A percentile compares a stretch with the other conserved stretches of the same genome.
Evolutionary conservation across 2,113 vertebrate genomes (phyloP).

Genomic region (Chaetodon auriga): DNA sequence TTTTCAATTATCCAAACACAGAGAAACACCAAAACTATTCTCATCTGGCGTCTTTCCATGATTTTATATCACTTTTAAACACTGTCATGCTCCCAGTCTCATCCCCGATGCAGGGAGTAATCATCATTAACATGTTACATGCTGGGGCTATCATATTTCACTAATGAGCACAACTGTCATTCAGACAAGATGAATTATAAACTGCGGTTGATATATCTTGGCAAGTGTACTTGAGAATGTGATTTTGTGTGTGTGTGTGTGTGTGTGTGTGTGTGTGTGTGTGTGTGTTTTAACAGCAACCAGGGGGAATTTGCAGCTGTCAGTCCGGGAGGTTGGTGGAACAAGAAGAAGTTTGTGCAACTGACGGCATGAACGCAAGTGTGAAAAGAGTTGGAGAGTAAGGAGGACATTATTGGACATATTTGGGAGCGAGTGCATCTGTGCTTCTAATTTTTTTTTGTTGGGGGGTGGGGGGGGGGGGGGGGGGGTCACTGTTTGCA

Average conservation of each 20-base stretch:
- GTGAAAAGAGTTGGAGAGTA: conserved; percentile 38
- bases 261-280: conserved; percentile 14
- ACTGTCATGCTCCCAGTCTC: conserved; percentile 1
- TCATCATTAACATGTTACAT: conserved; percentile 11
- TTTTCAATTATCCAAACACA: conserved; percentile 23
- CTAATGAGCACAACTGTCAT: conserved; percentile 31
- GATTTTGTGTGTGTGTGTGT: conserved; percentile 14
- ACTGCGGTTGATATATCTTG: conserved; percentile 58
- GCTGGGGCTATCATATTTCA: conserved; percentile 11
- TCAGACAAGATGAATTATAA: conserved; percentile 49
- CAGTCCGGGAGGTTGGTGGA: conserved; percentile 52
- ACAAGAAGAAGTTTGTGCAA: conserved; percentile 80
- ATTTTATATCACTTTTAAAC: conserved; percentile 14
- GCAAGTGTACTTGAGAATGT: conserved; percentile 28
- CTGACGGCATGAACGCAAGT: conserved; percentile 35
- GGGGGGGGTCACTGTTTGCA: conserved; percentile 12
- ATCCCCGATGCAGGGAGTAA: neutral
- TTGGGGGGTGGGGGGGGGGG: neutral
- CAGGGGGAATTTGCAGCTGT: conserved; percentile 78
- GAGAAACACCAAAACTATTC: neutral
- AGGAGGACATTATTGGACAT: conserved; percentile 25
- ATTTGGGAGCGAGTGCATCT: neutral
- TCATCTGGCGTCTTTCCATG: neutral
- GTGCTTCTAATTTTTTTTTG: neutral
- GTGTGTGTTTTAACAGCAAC: conserved; percentile 39